A percentile compares a stretch with the other conserved stretches of the same genome.
Evolutionary conservation across 2,888 invertebrate genomes (phyloP).

Genomic region (Incurvaria masculella): DNA sequence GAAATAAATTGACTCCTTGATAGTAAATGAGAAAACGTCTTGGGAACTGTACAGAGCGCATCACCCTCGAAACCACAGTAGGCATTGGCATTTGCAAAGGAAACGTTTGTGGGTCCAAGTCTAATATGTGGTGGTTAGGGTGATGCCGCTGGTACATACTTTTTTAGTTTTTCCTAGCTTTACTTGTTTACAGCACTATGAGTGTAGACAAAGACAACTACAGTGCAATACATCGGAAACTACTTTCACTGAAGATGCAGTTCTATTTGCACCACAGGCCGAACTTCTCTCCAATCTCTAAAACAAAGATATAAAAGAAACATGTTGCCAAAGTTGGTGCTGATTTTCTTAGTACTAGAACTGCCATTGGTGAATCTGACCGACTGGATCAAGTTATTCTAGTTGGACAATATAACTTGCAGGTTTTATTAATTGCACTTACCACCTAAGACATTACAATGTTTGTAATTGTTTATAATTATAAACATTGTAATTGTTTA

Average conservation of each 20-base stretch:
- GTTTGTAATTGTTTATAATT: too few species aligned
- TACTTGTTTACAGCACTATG: too few species aligned
- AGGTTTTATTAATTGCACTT: neutral
- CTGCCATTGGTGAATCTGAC: neutral
- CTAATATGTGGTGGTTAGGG: too few species aligned
- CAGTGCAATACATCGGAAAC: neutral
- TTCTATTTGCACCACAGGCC: neutral
- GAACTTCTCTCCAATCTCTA: slow-evolving; percentile 1
- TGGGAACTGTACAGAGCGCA: neutral
- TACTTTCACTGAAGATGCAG: neutral
- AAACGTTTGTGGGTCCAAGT: too few species aligned
- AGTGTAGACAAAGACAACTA: slow-evolving; percentile 1
- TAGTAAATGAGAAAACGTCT: neutral
- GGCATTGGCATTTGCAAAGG: too few species aligned
- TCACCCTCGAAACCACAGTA: too few species aligned
- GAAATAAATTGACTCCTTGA: slow-evolving; percentile 1
- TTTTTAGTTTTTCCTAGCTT: too few species aligned
- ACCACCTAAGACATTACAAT: too few species aligned
- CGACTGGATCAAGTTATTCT: neutral
- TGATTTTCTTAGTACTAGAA: neutral
- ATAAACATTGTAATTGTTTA: too few species aligned
- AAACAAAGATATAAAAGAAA: neutral
- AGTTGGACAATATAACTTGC: slow-evolving; percentile 1
- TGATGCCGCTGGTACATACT: too few species aligned
- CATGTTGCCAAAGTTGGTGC: neutral